phyloP scores from a whole-genome alignment of 64 coral and sea anemone genomes.

The Montipora efflorescens region DNA sequence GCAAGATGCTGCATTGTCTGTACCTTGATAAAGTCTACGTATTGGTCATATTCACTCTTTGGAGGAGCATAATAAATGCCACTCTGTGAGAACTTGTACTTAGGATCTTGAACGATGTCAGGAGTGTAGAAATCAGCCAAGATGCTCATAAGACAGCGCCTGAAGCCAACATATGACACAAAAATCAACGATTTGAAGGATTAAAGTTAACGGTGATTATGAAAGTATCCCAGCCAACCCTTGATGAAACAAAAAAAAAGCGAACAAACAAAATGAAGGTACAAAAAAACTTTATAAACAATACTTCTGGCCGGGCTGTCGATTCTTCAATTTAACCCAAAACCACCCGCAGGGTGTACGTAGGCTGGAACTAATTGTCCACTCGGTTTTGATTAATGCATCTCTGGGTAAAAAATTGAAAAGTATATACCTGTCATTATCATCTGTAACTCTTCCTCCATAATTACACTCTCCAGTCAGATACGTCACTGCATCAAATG shows the following conservation, averaged over 20 bases:
- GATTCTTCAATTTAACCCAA: too few relatives aligned
- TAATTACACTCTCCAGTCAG: constrained; percentile 98
- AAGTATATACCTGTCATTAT: constrained; percentile 84
- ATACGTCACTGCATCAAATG: constrained; percentile 93
- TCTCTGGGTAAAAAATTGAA: not conserved
- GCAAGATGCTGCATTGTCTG: not conserved
- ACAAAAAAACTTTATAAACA: too few relatives aligned
- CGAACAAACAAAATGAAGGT: too few relatives aligned
- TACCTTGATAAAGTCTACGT: constrained; percentile 99
- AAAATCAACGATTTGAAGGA: not conserved
- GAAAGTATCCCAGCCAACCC: not conserved
- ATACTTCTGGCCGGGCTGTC: too few relatives aligned
- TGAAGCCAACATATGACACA: constrained; percentile 20
- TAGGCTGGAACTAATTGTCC: too few relatives aligned
- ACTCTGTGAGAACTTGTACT: constrained; percentile 99
- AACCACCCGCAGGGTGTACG: too few relatives aligned
- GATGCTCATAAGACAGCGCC: constrained; percentile 99
- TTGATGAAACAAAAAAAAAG: not conserved
- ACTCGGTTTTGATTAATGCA: too few relatives aligned
- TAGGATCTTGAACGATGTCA: constrained; percentile 93
- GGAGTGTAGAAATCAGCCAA: constrained; percentile 91
- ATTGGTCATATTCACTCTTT: constrained; percentile 89
- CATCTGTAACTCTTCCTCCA: constrained; percentile 97
- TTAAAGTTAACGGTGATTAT: not conserved
- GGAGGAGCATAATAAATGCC: constrained; percentile 95